Evolutionary conservation across 2,113 vertebrate genomes (phyloP), one percentile per base, ranked within the genome.

Genomic region (Actenoides hombroni): DNA sequence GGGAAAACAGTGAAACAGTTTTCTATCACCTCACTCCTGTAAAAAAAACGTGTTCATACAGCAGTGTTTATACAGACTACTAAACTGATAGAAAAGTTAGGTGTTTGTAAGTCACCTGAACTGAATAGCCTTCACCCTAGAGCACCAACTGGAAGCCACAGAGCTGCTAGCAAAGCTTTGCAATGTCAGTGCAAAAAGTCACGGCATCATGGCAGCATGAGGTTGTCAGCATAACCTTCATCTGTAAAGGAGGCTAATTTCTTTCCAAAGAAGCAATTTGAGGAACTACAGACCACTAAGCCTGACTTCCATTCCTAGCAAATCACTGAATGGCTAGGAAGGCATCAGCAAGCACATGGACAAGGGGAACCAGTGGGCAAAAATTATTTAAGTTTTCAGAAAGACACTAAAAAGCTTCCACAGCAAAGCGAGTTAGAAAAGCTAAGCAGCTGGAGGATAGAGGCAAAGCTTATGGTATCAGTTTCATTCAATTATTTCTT

Each of bases 211-310:
- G n/a, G 44, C 17, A 68, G 48, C 5, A 9, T 19, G 19, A 57
- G 60, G n/a, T 51, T 70, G 56, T 14, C 46, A 71, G 51, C 2
- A 18, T 19, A 67, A 57, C 11, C 20, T 35, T 11, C 40, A 16
- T 33, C 49, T 61, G 37, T 18, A 86, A 48, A 60, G 11, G 25
- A 37, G 4, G 24, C 5, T 28, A 1, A 37, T 29, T 65, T 23
- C 26, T 77, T 40, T 77, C 51, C 61, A 70, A 37, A 61, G 10
- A 25, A 71, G 17, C 2, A 3, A 19, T 53, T 53, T 0, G 0
- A 89, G 40, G 40, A 83, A 53, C 29, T 42, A 37, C 8, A 61
- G 25, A 44, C 40, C 57, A 63, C 26, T 2, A 6, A 37, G 24
- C 37, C n/a, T 4, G 4, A 59, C 48, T 49, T 77, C n/a, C 18